A percentile compares a stretch with the other conserved stretches of the same genome.
Conservation (phyloP, 1,140 invertebrate genomes). For the Uloborus diversus region DNA sequence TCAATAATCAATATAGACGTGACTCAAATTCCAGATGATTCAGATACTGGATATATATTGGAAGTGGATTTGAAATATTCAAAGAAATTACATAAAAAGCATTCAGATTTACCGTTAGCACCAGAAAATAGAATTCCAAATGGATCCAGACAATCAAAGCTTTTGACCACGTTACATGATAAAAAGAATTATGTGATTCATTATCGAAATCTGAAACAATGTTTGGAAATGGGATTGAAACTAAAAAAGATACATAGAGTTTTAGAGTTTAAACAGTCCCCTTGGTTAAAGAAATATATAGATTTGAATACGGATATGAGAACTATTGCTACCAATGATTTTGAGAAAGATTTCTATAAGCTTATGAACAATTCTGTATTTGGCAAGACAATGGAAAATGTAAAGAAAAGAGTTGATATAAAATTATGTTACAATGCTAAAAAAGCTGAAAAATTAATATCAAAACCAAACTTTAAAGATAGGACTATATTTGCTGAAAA, state of each 20-base stretch:
- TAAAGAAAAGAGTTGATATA: conserved; percentile 65
- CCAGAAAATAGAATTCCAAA: conserved; percentile 60
- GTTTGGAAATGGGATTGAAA: conserved; percentile 65
- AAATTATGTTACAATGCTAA: conserved; percentile 62
- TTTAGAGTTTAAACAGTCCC: conserved; percentile 67
- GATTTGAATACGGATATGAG: conserved; percentile 64
- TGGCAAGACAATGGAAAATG: conserved; percentile 68
- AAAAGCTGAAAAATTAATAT: conserved; percentile 62
- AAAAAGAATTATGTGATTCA: conserved; percentile 67
- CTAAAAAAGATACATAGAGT: conserved; percentile 68
- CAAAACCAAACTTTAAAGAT: conserved; percentile 65
- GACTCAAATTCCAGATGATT: conserved; percentile 53
- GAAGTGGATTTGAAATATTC: conserved; percentile 61
- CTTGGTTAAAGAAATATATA: conserved; percentile 67
- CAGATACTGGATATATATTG: conserved; percentile 58
- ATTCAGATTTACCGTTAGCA: conserved; percentile 65
- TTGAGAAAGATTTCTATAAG: conserved; percentile 63
- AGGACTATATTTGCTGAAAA: conserved; percentile 57
- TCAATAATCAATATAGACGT: not conserved
- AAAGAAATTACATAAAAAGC: conserved; percentile 59
- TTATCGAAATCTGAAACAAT: conserved; percentile 68
- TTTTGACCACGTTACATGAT: conserved; percentile 12
- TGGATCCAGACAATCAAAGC: conserved; percentile 33
- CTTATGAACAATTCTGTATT: conserved; percentile 65
- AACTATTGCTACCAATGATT: conserved; percentile 59